These are phyloP conservation scores for Oreortyx pictus DNA, from an alignment of 2,797 vertebrate genomes.

Conservation along the genomic window DNA sequence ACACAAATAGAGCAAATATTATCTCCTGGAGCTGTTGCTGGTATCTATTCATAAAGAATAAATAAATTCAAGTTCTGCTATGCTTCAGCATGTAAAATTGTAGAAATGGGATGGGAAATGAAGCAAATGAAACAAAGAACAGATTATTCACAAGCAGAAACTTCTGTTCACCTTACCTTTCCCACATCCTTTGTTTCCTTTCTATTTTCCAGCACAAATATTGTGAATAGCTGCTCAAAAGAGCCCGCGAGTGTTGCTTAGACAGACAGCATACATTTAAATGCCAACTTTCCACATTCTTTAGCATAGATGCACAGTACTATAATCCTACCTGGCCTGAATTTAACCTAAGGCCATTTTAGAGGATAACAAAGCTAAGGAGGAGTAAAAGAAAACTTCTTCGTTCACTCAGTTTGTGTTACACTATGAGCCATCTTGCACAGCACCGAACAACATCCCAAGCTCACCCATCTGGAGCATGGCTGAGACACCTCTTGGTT, in stretches of 20 bases:
- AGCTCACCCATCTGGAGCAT: not conserved
- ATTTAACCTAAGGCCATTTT: not conserved
- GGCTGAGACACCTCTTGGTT: not conserved
- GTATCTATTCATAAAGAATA: not conserved
- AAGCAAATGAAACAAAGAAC: not conserved
- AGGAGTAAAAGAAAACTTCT: not conserved
- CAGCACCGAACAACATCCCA: not conserved
- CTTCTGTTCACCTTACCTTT: slow-evolving; percentile 21
- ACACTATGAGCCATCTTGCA: not conserved
- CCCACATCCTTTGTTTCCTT: not conserved
- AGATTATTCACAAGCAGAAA: slow-evolving; percentile 5
- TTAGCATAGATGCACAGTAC: not conserved
- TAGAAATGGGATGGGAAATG: not conserved
- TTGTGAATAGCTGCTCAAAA: not conserved
- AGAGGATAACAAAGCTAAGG: not conserved
- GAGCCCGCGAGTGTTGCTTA: slow-evolving; percentile 16
- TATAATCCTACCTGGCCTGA: not conserved
- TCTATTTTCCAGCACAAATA: not conserved
- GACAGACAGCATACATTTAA: slow-evolving; percentile 13
- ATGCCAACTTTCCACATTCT: slow-evolving; percentile 38
- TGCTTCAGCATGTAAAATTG: not conserved
- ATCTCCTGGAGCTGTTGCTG: not conserved
- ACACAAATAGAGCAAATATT: not conserved
- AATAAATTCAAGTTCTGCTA: not conserved
- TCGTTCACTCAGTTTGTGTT: not conserved